These are phyloP conservation scores for Myotis pilosus DNA, from an alignment of 2,797 vertebrate genomes.

Conservation along the genomic window DNA sequence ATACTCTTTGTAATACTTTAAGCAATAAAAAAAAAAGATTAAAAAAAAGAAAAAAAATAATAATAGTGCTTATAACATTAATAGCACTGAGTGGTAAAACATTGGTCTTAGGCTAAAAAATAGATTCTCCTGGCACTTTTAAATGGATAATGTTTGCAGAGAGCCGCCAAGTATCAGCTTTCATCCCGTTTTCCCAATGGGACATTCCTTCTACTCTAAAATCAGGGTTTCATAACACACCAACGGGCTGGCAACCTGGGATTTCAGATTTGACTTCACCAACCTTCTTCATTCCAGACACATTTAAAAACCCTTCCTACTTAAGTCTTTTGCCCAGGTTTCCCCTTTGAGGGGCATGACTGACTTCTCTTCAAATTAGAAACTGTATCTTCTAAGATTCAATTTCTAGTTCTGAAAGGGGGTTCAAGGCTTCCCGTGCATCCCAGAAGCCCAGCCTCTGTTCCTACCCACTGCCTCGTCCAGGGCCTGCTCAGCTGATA, in stretches of 20 bases:
- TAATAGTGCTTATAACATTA: neutral
- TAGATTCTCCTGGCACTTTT: neutral
- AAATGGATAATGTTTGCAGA: neutral
- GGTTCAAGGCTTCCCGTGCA: neutral
- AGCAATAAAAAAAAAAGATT: too few relatives aligned
- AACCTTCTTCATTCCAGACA: conserved; percentile 8
- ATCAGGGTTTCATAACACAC: conserved; percentile 22
- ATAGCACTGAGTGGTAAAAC: neutral
- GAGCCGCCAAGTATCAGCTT: neutral
- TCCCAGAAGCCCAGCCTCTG: neutral
- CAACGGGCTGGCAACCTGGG: neutral
- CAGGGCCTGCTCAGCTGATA: neutral
- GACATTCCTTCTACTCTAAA: conserved; percentile 40
- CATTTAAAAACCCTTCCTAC: conserved; percentile 2
- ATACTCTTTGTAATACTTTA: too few relatives aligned
- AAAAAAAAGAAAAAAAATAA: neutral
- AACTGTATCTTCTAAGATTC: conserved; percentile 35
- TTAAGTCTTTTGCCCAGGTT: neutral
- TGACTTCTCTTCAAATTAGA: neutral
- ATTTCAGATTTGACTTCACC: neutral
- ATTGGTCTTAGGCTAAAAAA: neutral
- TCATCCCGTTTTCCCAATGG: neutral
- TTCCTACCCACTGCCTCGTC: neutral
- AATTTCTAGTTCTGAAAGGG: neutral
- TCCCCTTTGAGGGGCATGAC: neutral